Evolutionary conservation across 2,888 invertebrate genomes (phyloP).

Genomic region (Lithophane leautieri): DNA sequence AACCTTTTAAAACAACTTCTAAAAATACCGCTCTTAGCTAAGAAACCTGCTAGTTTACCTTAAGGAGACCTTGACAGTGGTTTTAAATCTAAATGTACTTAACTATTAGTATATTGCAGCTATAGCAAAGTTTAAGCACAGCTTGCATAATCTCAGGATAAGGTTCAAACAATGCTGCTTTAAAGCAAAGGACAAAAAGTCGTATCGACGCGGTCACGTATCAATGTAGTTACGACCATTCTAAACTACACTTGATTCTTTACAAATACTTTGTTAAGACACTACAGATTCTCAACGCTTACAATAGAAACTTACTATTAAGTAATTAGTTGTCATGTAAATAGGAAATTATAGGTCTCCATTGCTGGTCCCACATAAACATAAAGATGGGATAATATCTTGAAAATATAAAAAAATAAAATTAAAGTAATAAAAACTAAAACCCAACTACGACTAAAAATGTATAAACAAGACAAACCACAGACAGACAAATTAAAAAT

Average conservation of each 20-base stretch:
- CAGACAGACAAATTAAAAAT: too few relatives aligned
- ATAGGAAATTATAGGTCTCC: not conserved
- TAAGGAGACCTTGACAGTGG: slow-evolving; percentile 14
- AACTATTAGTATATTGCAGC: not conserved
- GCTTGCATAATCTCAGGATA: slow-evolving; percentile 11
- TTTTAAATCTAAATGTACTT: not conserved
- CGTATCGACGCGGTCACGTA: slow-evolving; percentile 40
- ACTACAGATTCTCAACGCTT: not conserved
- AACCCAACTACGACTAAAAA: too few relatives aligned
- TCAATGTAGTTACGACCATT: not conserved
- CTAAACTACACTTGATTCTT: slow-evolving; percentile 6
- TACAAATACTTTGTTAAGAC: slow-evolving; percentile 30
- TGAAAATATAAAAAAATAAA: not conserved
- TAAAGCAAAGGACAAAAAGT: slow-evolving; percentile 15
- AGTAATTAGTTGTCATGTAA: not conserved
- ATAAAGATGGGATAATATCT: not conserved
- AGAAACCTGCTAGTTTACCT: not conserved
- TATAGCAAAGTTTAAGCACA: slow-evolving; percentile 7
- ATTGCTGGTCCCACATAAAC: not conserved
- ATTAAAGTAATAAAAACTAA: too few relatives aligned
- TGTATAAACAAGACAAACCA: too few relatives aligned
- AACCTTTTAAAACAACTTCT: not conserved
- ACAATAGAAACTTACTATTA: not conserved
- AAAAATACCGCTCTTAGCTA: too few relatives aligned
- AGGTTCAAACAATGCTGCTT: slow-evolving; percentile 10